Base-by-base conservation (phyloP, 2,888 invertebrate genomes). In the Drosophila infuscata region DNA sequence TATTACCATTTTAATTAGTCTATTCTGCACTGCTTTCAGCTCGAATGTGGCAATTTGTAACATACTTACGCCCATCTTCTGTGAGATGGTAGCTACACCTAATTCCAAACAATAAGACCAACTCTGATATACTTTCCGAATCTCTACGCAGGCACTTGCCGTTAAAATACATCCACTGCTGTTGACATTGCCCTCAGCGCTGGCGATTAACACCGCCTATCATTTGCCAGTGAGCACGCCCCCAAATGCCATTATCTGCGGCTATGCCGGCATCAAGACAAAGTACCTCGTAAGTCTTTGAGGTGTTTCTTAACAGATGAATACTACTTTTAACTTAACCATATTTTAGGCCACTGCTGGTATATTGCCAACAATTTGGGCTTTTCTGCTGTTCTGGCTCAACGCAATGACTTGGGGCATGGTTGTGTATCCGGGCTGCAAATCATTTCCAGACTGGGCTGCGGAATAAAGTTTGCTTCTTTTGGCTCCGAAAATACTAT, bases 151-250 rank as follows among this genome's bases (percentile, higher is more conserved):
- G 97, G 95, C 96, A 0, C 92, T 95, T 2, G 94, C 94, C 0
- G 94, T 97, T 56, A 92, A 94, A 79, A 94, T 97, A 60, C 97
- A 98, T 93, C 98, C 98, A 0, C 94, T 98, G 60, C 96, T 96
- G 92, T 94, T 98, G 91, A 97, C 98, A 96, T 94, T 98, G 80
- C 98, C 98, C 0, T 96, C 97, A 0, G 95, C 97, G 0, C 93
- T 98, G 25, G 96, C 96, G 6, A 97, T 97, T 88, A 98, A 97
- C 49, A 97, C 97, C 94, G 97, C 97, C 2, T 97, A 97, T 94
- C 97, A 97, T 94, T 94, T 98, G 92, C 98, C 98, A 0, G 98
- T 98, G 8, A 98, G 98, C 30, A 98, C 98, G 0, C 98, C 98
- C 1, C 98, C 98, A 6, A 99, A 98, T 93, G 98, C 98, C 2